Evolutionary conservation across 2,113 vertebrate species (phyloP).

Genomic region (Toxostoma redivivum): DNA sequence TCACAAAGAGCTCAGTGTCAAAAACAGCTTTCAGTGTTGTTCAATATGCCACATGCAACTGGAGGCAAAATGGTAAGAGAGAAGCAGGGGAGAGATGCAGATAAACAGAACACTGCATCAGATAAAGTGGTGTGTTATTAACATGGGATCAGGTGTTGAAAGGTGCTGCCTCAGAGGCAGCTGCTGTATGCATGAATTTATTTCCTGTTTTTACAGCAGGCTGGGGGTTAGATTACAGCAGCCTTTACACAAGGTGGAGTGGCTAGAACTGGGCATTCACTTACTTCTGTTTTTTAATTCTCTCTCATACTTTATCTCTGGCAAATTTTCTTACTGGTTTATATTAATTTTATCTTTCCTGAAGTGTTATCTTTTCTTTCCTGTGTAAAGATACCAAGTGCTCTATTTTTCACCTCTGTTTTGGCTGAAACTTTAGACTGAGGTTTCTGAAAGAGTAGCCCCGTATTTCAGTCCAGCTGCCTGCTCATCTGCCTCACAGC

Average conservation of each 20-base stretch:
- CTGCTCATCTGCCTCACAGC: not conserved
- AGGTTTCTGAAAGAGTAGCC: not conserved
- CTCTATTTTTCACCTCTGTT: not conserved
- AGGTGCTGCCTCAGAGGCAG: not conserved
- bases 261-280: not conserved
- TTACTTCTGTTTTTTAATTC: not conserved
- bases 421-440: not conserved
- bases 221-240: not conserved
- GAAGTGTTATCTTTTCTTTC: not conserved
- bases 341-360: not conserved
- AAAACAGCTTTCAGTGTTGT: not conserved
- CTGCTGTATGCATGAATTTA: not conserved
- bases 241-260: not conserved
- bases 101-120: not conserved
- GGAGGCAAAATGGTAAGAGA: not conserved
- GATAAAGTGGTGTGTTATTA: not conserved
- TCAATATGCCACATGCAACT: not conserved
- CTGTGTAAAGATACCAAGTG: not conserved
- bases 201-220: constrained; percentile 1
- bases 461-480: not conserved
- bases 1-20: not conserved
- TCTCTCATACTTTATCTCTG: not conserved
- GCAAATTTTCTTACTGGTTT: not conserved
- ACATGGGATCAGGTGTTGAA: not conserved
- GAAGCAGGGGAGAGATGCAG: not conserved